Percentiles rank a stretch among this genome's conserved stretches.
These are phyloP conservation scores for Caenorhabditis virilis DNA, from an alignment of 2,888 invertebrate species.

Conservation along the genomic window DNA sequence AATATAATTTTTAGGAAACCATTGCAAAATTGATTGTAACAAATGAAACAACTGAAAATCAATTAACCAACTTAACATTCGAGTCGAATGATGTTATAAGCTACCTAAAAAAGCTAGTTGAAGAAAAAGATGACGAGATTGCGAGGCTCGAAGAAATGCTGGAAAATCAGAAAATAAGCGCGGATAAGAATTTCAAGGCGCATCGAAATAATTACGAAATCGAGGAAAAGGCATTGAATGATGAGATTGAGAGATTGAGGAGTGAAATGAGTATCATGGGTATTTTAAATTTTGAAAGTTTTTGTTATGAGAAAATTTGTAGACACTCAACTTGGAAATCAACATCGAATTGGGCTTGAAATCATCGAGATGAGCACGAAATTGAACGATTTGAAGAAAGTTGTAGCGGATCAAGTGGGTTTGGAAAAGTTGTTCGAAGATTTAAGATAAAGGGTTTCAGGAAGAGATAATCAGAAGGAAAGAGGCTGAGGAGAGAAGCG, in stretches of 20 bases:
- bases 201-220: conserved; percentile 14
- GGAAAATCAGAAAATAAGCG: conserved; percentile 17
- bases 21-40: conserved; percentile 38
- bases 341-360: conserved; percentile 43
- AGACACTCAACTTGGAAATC: conserved; percentile 49
- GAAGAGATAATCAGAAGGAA: conserved; percentile 38
- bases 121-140: conserved; percentile 39
- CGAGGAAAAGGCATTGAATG: conserved; percentile 25
- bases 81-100: conserved; percentile 47
- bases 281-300: background rate
- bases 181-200: conserved; percentile 15
- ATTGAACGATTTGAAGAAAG: conserved; percentile 17
- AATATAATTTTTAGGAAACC: conserved; percentile 25
- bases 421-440: no score
- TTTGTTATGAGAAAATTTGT: background rate
- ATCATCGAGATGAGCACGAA: conserved; percentile 45
- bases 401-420: conserved; percentile 36
- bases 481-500: conserved; percentile 41
- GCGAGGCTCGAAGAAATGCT: conserved; percentile 38
- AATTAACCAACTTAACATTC: conserved; percentile 40
- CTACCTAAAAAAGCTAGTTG: conserved; percentile 36
- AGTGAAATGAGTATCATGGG: conserved; percentile 42
- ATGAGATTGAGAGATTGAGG: conserved; percentile 30
- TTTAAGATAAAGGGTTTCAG: no score
- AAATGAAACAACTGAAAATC: conserved; percentile 34